Base-by-base conservation (phyloP, 1,140 invertebrate genomes). In the Drosophila kepulauana region DNA sequence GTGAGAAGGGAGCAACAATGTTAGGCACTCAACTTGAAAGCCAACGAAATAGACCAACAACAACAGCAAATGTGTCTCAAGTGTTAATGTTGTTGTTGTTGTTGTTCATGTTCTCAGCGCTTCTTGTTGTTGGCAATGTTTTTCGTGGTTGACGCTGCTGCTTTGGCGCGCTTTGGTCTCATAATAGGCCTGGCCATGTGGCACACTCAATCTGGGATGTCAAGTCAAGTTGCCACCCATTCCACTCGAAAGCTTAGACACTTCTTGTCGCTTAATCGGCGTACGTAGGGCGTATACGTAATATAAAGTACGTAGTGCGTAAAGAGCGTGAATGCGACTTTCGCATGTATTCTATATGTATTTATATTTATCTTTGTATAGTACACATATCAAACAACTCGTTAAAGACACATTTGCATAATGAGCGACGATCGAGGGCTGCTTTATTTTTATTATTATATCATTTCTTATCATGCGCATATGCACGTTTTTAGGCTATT, bases 11-110 rank as follows among this genome's bases (percentile, higher is more conserved):
- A n/a, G 33, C 59, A 46, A 75, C 80, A 84, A 66, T 65, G 78
- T 81, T 10, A 63, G 79, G 82, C 82, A 86, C 75, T 86, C 82
- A 79, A 73, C 58, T 76, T 76, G 82, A 87, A 86, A 79, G 75
- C 79, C 59, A 70, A 82, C 69, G 79, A 61, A 75, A 79, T 87
- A 87, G 75, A 63, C 71, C 64, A 75, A 57, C 33, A 38, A 11
- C 33, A 33, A 7, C 35, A 38, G 51, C 66, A 63, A 75, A 62
- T 63, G 66, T 63, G 59, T 64, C 43, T 35, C 58, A 46, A 75
- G 66, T 49, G 72, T 69, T 62, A 62, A 75, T 63, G 51, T 20
- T 51, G 49, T 5, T 16, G 30, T n/a, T 49, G 30, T 13, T 51
- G 43, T 16, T 61, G 46, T 8, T 51, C 41, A 43, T 43, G 13